Evolutionary conservation across 2,888 invertebrate genomes (phyloP).

Genomic region (Coenonympha arcania): DNA sequence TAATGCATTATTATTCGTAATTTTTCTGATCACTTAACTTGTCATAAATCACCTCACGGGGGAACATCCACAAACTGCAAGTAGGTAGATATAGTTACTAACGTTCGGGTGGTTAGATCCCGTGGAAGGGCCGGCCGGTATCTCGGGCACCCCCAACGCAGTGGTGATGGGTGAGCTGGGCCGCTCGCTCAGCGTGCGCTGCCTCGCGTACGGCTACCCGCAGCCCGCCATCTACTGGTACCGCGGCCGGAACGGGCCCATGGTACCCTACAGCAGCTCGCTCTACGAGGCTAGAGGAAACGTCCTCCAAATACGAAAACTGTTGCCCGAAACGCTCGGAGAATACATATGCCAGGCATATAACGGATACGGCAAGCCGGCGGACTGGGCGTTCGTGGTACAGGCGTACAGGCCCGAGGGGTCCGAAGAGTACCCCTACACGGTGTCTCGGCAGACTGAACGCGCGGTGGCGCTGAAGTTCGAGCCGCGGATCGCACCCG

Average conservation of each 20-base stretch:
- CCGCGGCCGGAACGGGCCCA: slow-evolving; percentile 79
- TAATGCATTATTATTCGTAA: neutral
- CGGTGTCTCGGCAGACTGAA: slow-evolving; percentile 34
- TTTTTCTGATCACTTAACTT: neutral
- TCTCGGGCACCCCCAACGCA: slow-evolving; percentile 78
- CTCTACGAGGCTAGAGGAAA: slow-evolving; percentile 83
- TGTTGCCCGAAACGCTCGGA: slow-evolving; percentile 83
- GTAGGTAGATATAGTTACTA: slow-evolving; percentile 41
- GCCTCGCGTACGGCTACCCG: slow-evolving; percentile 88
- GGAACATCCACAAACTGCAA: slow-evolving; percentile 32
- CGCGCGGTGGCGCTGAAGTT: slow-evolving; percentile 27
- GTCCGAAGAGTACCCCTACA: slow-evolving; percentile 30
- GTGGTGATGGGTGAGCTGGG: slow-evolving; percentile 81
- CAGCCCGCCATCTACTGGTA: slow-evolving; percentile 88
- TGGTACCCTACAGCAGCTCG: slow-evolving; percentile 81
- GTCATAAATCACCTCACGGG: neutral
- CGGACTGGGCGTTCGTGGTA: slow-evolving; percentile 83
- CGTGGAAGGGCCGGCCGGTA: slow-evolving; percentile 72
- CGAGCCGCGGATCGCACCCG: slow-evolving; percentile 26
- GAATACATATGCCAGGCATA: slow-evolving; percentile 92
- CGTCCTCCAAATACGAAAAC: slow-evolving; percentile 81
- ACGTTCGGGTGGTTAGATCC: slow-evolving; percentile 72
- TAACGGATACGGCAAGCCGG: slow-evolving; percentile 84
- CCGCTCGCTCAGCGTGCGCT: slow-evolving; percentile 80
- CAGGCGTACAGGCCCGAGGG: slow-evolving; percentile 82